Evolutionary conservation across 2,113 vertebrate species (phyloP).

Genomic region (Tricholaema leucomelas): DNA sequence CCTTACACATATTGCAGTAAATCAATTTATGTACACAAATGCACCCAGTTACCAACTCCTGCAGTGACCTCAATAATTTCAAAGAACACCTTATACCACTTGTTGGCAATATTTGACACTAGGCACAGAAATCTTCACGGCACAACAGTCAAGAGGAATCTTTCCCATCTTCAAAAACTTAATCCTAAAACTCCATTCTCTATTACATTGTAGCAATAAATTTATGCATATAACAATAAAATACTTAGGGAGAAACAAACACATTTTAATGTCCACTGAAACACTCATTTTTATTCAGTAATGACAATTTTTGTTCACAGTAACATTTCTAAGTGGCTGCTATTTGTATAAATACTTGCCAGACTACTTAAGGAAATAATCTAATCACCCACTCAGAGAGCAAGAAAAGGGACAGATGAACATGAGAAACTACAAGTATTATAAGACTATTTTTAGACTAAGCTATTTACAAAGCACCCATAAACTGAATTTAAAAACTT

Average conservation of each 20-base stretch:
- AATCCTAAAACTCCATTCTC: neutral
- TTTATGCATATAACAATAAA: neutral
- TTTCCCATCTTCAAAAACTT: neutral
- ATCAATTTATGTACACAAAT: neutral
- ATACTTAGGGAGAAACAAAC: neutral
- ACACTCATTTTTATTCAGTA: neutral
- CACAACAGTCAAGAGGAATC: neutral
- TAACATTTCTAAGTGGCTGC: neutral
- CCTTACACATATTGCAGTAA: neutral
- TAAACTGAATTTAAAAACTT: neutral
- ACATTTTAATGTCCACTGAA: neutral
- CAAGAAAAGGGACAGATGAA: slow-evolving; percentile 15
- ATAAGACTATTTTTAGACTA: slow-evolving; percentile 22
- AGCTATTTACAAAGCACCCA: slow-evolving; percentile 6
- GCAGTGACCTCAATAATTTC: neutral
- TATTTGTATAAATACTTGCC: neutral
- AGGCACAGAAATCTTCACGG: neutral
- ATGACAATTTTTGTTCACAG: neutral
- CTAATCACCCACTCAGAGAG: neutral
- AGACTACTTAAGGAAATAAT: neutral
- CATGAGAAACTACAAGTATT: neutral
- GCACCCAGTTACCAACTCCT: neutral
- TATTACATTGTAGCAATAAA: neutral
- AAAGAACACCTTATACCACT: neutral
- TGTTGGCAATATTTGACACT: neutral